Base-by-base conservation (phyloP, 2,888 invertebrate species). In the Amiota minor region DNA sequence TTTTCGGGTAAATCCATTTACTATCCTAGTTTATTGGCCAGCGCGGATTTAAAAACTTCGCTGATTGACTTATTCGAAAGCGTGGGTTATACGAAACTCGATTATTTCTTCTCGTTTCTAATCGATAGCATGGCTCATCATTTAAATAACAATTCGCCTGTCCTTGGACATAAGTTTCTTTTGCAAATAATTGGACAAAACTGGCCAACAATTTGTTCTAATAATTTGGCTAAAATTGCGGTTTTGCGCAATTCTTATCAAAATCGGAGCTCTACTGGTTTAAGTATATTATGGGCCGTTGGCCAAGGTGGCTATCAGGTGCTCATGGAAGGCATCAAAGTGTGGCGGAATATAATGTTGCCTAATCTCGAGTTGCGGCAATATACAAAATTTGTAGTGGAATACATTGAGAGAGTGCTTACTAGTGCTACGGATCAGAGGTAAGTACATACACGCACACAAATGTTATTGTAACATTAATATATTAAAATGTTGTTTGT, bases 251-350 rank as follows among this genome's bases (percentile, higher is more conserved):
- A 93, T 81, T 95, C 95, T 0, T 95, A 95, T 85, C 95, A 95
- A 83, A 95, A 95, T 86, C 91, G 95, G 70, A 93, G 94, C 74
- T 92, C 92, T 1, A 93, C 95, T 75, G 94, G 95, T 1, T 89
- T 94, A 49, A 93, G 95, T 0, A 90, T 95, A 59, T 89, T 95
- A 1, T 95, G 95, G 95, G 93, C 93, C 0, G 90, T 95, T n/a
- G 94, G 94, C 0, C 95, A 95, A 85, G 93, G 93, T 11, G 95
- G 95, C 0, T 89, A 91, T 70, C 91, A 90, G 76, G 92, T 94
- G 84, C 91, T 95, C 67, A 89, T 91, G 70, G 91, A 93, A 76
- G 95, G 95, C 35, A 89, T 95, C 65, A 93, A 92, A 91, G 93
- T 93, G 14, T 95, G 95, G 93, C 93, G 94, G 89, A 94, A 95